Evolutionary conservation across 2,113 vertebrate species (phyloP).

Genomic region (Zosterops lateralis): DNA sequence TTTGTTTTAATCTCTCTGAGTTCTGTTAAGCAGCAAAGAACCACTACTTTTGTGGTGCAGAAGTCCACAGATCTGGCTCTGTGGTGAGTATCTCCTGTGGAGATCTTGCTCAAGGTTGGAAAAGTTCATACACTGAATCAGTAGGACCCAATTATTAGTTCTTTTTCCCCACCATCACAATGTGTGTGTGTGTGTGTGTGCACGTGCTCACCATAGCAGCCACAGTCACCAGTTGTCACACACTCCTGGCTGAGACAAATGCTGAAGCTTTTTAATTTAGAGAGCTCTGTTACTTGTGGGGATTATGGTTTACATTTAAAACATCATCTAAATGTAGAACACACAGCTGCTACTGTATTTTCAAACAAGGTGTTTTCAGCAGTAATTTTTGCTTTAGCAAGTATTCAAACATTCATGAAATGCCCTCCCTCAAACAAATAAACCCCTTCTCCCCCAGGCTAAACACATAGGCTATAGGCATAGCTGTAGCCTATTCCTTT

Average conservation of each 20-base stretch:
- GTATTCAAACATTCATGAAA: not conserved
- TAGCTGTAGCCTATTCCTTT: not conserved
- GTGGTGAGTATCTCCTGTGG: conserved; percentile 26
- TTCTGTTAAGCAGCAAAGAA: conserved; percentile 52
- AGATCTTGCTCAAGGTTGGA: conserved; percentile 48
- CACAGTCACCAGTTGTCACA: not conserved
- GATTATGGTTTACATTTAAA: not conserved
- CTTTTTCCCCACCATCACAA: not conserved
- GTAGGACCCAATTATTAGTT: conserved; percentile 53
- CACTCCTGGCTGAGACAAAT: not conserved
- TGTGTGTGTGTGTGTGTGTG: not conserved
- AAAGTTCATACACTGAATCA: conserved; percentile 35
- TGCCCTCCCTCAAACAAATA: not conserved
- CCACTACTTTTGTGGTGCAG: conserved; percentile 20
- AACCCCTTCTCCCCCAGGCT: not conserved
- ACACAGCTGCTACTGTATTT: not conserved
- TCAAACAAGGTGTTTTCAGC: not conserved
- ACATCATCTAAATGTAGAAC: not conserved
- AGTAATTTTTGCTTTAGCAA: not conserved
- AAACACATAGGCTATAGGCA: not conserved
- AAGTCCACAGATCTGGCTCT: conserved; percentile 64
- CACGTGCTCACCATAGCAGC: not conserved
- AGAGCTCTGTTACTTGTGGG: not conserved
- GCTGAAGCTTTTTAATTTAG: conserved; percentile 28
- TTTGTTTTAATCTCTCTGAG: conserved; percentile 49